These are phyloP conservation scores for Dunckerocampus dactyliophorus DNA, from an alignment of 2,113 vertebrate species.

Conservation along the genomic window DNA sequence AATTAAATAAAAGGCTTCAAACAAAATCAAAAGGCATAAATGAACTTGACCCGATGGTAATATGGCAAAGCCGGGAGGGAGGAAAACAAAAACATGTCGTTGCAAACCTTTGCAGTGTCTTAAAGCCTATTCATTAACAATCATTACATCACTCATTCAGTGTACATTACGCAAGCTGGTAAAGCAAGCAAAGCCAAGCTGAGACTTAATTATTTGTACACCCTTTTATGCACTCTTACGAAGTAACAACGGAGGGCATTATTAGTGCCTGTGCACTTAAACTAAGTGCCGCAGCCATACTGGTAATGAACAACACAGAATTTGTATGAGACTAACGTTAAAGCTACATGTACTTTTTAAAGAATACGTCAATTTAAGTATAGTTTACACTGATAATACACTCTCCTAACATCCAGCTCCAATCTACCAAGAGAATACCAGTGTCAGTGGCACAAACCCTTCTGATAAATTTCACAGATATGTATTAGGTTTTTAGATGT, in stretches of 20 bases:
- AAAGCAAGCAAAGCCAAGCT: slow-evolving; percentile 59
- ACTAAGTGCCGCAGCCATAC: slow-evolving; percentile 46
- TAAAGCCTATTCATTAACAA: slow-evolving; percentile 56
- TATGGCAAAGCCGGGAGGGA: slow-evolving; percentile 44
- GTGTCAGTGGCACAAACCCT: slow-evolving; percentile 70
- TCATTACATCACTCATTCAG: slow-evolving; percentile 63
- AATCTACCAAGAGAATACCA: slow-evolving; percentile 55
- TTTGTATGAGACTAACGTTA: slow-evolving; percentile 13
- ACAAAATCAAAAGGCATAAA: slow-evolving; percentile 53
- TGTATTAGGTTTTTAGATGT: slow-evolving; percentile 67
- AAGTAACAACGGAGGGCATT: slow-evolving; percentile 33
- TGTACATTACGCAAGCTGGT: slow-evolving; percentile 62
- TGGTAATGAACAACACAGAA: slow-evolving; percentile 36
- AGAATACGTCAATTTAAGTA: slow-evolving; percentile 56
- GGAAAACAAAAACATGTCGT: slow-evolving; percentile 45
- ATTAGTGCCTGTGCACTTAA: slow-evolving; percentile 43
- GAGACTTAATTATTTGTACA: slow-evolving; percentile 54
- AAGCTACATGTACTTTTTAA: slow-evolving; percentile 42
- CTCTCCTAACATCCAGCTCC: slow-evolving; percentile 47
- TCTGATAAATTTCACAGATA: slow-evolving; percentile 74
- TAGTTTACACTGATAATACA: slow-evolving; percentile 59
- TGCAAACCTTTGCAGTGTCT: slow-evolving; percentile 72
- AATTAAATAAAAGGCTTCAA: slow-evolving; percentile 70
- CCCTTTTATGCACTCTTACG: slow-evolving; percentile 45
- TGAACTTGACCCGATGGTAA: slow-evolving; percentile 48